Conservation (phyloP, 64 coral and sea anemone genomes). For the Orbicella faveolata region DNA sequence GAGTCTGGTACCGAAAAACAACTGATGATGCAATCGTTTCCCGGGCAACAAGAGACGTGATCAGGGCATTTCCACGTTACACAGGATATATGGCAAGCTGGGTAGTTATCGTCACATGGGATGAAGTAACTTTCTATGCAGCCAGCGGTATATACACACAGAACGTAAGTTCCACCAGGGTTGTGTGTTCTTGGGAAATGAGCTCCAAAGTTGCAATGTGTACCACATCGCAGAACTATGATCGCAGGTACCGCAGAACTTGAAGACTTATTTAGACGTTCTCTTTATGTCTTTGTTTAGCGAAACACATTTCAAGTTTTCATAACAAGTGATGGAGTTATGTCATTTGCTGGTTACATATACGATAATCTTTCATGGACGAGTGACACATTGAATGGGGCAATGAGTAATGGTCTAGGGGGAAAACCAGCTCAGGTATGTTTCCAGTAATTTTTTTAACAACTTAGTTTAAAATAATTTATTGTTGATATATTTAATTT, state of each 20-base stretch:
- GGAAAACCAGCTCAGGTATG: conserved; percentile 51
- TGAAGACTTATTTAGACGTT: no score
- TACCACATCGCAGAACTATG: no score
- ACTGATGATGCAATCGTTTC: background rate
- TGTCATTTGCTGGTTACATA: conserved; percentile 48
- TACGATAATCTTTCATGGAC: conserved; percentile 61
- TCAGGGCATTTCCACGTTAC: conserved; percentile 10
- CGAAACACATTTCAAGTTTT: conserved; percentile 62
- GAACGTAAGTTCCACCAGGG: background rate
- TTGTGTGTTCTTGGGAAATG: no score
- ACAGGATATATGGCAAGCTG: conserved; percentile 26
- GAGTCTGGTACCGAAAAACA: conserved; percentile 62
- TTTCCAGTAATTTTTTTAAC: no score
- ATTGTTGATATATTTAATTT: no score
- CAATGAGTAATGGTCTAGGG: conserved; percentile 31
- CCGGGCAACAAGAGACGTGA: conserved; percentile 23
- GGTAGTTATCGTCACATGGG: conserved; percentile 52
- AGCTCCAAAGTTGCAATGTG: no score
- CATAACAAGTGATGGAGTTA: conserved; percentile 26
- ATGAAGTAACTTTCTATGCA: conserved; percentile 60
- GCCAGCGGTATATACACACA: background rate
- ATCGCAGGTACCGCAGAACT: no score
- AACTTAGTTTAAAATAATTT: no score
- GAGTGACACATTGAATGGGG: conserved; percentile 43
- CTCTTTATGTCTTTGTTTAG: conserved; percentile 13